Conservation (phyloP, 2,797 vertebrate species). For the Margarornis squamiger region DNA sequence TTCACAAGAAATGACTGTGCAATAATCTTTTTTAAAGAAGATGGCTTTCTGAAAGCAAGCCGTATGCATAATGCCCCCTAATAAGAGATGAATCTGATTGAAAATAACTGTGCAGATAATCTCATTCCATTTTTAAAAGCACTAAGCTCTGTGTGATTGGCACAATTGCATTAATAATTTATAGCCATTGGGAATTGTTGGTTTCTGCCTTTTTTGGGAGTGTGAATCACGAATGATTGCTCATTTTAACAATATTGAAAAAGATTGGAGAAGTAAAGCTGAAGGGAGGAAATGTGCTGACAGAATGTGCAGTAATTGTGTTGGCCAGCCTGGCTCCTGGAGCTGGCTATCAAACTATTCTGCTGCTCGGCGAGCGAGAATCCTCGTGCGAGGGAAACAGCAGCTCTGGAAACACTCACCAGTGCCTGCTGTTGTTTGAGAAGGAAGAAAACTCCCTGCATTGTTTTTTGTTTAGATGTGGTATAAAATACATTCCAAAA, state of each 20-base stretch:
- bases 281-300: constrained; percentile 61
- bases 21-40: constrained; percentile 41
- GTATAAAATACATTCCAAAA: constrained; percentile 7
- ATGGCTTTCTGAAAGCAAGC: constrained; percentile 40
- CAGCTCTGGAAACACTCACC: neutral
- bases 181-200: constrained; percentile 62
- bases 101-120: constrained; percentile 52
- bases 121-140: constrained; percentile 55
- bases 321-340: constrained; percentile 52
- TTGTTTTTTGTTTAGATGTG: neutral
- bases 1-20: constrained; percentile 59
- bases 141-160: constrained; percentile 54
- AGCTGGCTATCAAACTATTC: constrained; percentile 42
- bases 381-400: neutral
- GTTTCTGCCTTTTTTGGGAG: constrained; percentile 48
- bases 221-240: constrained; percentile 64
- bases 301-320: constrained; percentile 60
- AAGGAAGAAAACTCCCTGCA: neutral
- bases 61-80: neutral
- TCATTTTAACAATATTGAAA: constrained; percentile 60
- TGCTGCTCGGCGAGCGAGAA: neutral
- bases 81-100: constrained; percentile 49
- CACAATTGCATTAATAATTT: constrained; percentile 70
- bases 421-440: neutral
- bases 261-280: constrained; percentile 42